Evolutionary conservation across 2,113 vertebrate species (phyloP), one percentile per base, ranked within the genome.

Genomic region (Micromys minutus): DNA sequence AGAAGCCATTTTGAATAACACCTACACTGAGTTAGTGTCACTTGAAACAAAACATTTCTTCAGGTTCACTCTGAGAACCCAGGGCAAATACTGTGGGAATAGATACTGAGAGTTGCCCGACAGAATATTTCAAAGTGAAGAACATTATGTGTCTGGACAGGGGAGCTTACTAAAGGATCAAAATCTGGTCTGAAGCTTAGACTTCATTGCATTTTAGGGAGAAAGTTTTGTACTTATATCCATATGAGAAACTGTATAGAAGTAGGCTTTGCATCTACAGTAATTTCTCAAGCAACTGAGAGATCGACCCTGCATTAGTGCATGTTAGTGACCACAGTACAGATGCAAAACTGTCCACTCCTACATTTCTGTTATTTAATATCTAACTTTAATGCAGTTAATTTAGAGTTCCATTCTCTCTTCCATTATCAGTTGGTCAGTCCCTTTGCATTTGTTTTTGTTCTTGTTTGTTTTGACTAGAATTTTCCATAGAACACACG

Each of bases 221-320:
- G 34, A 12, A 21, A 0, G 52, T 22, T 52, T 12, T 69, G 47
- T 34, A n/a, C 1, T 0, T n/a, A 24, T n/a, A n/a, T 1, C 21
- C 16, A 16, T 12, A 22, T 0, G 21, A 69, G 21, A 34, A 24
- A 67, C 2, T 36, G 42, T 31, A 86, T 7, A 50, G 45, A 16
- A 24, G 42, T 31, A 47, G 17, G 29, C 9, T 47, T 0, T 15
- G 19, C 5, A 26, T 67, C 9, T 36, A 6, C 0, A 21, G 29
- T 34, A 29, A 50, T 24, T 61, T 4, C 1, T 1, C 3, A 50
- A 22, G 34, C 4, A 11, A 7, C 8, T 34, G 4, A 26, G 57
- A 47, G 9, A 45, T 42, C 31, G 15, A 47, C 4, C 15, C 16
- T 61, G 7, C 0, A 16, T 42, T 1, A 42, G 5, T 3, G 24